Evolutionary conservation across 2,113 vertebrate genomes (phyloP).

Genomic region (Mus pahari): DNA sequence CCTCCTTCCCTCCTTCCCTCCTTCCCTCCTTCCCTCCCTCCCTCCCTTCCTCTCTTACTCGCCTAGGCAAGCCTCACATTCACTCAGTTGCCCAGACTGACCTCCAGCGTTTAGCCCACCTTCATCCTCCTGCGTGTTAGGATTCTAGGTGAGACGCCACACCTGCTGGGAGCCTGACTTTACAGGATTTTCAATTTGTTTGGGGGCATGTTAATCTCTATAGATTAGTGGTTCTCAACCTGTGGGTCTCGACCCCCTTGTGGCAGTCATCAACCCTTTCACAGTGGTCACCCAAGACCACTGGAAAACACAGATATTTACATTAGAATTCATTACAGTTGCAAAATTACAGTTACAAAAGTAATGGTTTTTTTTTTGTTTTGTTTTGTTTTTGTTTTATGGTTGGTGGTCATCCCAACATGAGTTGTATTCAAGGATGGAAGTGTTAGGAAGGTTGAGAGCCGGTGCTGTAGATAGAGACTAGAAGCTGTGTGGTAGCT

Average conservation of each 20-base stretch:
- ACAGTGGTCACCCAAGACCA: background rate
- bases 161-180: background rate
- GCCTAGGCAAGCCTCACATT: too few relatives aligned
- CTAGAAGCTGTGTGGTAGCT: background rate
- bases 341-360: background rate
- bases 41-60: too few relatives aligned
- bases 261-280: background rate
- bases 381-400: background rate
- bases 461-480: background rate
- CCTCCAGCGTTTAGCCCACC: background rate
- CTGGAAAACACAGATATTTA: background rate
- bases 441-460: background rate
- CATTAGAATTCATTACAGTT: background rate
- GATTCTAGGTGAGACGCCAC: background rate
- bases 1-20: too few relatives aligned
- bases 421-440: background rate
- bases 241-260: background rate
- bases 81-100: background rate
- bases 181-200: conserved; percentile 5
- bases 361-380: background rate
- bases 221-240: background rate
- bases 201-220: background rate
- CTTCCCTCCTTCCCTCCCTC: too few relatives aligned
- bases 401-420: background rate
- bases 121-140: background rate